These are phyloP conservation scores for Lepidonotus clava DNA, from an alignment of 2,888 invertebrate species.

Conservation along the genomic window DNA sequence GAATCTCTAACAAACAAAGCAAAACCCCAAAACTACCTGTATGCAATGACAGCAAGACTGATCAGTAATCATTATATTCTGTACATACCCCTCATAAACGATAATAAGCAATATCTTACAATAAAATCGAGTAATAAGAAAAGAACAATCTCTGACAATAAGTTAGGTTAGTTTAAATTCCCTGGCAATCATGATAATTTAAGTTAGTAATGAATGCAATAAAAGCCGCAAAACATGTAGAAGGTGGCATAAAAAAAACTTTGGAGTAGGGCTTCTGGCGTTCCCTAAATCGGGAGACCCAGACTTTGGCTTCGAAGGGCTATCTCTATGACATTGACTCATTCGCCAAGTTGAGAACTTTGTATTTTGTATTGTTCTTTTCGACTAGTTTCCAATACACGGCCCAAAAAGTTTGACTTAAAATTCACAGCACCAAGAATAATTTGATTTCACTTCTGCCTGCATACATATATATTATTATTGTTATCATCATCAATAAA, in stretches of 20 bases:
- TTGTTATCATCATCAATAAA: too few species aligned
- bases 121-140: constrained; percentile 15
- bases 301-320: background rate
- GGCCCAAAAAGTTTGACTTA: constrained; percentile 28
- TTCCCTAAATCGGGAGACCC: background rate
- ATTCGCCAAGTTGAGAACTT: background rate
- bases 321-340: background rate
- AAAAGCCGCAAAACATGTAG: background rate
- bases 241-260: background rate
- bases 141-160: constrained; percentile 30
- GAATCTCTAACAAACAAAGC: too few species aligned
- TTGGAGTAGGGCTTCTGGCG: background rate
- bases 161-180: constrained; percentile 38
- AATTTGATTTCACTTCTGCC: constrained; percentile 29
- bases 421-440: constrained; percentile 53
- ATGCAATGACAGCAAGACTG: constrained; percentile 24
- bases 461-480: background rate
- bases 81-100: constrained; percentile 17
- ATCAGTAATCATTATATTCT: constrained; percentile 9
- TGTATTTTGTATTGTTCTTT: background rate
- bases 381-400: constrained; percentile 6
- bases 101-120: constrained; percentile 36
- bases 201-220: constrained; percentile 37
- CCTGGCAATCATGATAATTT: constrained; percentile 21
- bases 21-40: constrained; percentile 14